A percentile compares a stretch with the other conserved stretches of the same genome.
These are phyloP conservation scores for Pentalonia nigronervosa DNA, from an alignment of 1,140 invertebrate genomes.

Conservation along the genomic window DNA sequence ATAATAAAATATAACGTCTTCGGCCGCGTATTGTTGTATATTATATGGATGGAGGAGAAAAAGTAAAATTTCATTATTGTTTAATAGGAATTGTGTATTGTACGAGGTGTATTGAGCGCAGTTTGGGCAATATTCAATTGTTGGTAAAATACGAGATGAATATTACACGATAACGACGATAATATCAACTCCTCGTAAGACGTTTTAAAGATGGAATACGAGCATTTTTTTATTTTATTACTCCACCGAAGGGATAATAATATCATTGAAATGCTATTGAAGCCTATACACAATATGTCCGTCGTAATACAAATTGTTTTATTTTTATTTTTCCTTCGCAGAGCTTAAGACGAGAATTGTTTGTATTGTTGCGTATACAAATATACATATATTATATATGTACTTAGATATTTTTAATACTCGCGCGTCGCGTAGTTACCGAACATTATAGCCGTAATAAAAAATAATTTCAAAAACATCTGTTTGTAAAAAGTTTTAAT, in stretches of 20 bases:
- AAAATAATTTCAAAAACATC: slow-evolving; percentile 7
- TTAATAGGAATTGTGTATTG: background rate
- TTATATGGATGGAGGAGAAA: background rate
- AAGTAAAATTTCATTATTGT: background rate
- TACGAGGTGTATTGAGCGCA: background rate
- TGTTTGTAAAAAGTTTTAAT: slow-evolving; percentile 21
- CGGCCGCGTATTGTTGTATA: no score
- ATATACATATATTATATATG: background rate
- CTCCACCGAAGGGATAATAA: background rate
- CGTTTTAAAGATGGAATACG: background rate
- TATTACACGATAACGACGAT: background rate
- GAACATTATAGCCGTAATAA: background rate
- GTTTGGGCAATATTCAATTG: background rate
- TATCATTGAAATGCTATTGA: background rate
- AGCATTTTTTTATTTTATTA: background rate
- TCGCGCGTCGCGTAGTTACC: background rate
- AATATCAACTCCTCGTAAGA: background rate
- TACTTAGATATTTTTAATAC: background rate
- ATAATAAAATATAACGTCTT: background rate
- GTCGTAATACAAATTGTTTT: background rate
- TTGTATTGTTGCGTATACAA: background rate
- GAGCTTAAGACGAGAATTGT: background rate
- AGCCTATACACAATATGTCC: background rate
- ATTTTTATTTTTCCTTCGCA: background rate
- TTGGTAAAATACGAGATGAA: background rate